Evolutionary conservation across 2,113 vertebrate genomes (phyloP), one percentile per base, ranked within the genome.

Genomic region (Chloropsis cyanopogon): DNA sequence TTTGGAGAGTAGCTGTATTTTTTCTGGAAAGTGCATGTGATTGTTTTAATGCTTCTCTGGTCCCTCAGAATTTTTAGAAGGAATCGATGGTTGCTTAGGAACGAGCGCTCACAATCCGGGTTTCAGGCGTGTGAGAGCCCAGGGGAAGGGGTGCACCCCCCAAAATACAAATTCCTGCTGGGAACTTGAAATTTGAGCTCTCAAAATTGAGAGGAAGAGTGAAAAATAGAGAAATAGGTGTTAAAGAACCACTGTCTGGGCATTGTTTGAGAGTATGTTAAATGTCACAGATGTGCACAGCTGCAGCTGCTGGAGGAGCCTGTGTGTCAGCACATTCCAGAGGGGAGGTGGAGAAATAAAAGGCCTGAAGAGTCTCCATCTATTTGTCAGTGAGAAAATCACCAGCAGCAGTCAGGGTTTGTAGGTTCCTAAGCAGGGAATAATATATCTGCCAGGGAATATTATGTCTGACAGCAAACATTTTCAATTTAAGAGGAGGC

Each of bases 61-160:
- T 65, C 76, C 76, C 78, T 91, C 60, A 44, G 81, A 96, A 93
- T 96, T 93, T 97, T 84, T 71, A 93, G 94, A 88, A 94, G 87
- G 65, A 90, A 94, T 96, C 57, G 68, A 93, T 96, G 95, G 96
- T 95, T 97, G 94, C 93, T 29, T 96, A 94, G 93, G 61, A 95
- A 90, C 92, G 0, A 92, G 85, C 5, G 21, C 88, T 94, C 90
- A 54, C 23, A 13, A 85, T 77, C 59, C 35, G 11, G 31, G 57
- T 72, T 86, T 49, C 83, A 83, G 75, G 50, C 83, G 7, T 80
- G 72, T n/a, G 57, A 41, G 75, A 37, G 57, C 79, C 1, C 2
- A 70, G 42, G 66, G 71, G 78, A 83, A 85, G 93, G 72, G 79
- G 88, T 65, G 93, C 64, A 42, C 24, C 59, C 83, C 57, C 76